Evolutionary conservation across 2,888 invertebrate species (phyloP), one percentile per base, ranked within the genome.

Genomic region (Spicauda simplicius): DNA sequence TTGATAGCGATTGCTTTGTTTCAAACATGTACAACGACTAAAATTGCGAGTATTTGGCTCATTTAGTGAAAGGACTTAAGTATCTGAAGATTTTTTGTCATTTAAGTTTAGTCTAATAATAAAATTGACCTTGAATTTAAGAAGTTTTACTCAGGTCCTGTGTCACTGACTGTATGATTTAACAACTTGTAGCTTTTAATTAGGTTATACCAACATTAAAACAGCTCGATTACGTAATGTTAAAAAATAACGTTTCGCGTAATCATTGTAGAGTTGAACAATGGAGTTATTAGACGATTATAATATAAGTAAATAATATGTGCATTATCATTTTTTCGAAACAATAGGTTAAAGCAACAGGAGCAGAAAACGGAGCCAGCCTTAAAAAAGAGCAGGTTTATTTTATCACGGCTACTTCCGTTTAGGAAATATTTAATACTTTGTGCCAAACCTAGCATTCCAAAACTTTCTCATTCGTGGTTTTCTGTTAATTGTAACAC

Each of bases 1-100:
- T 72, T 50, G 75, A 75, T 71, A 70, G 68, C 77, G 77, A 76
- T 78, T 72, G 78, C 82, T 82, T 82, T 81, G 84, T 81, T 81
- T 77, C 71, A 72, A 68, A 69, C 72, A 70, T 72, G 65, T 69
- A 72, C 71, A 37, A 48, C 70, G 70, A 79, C 74, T 77, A 73
- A 65, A 55, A 48, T 55, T 55, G 33, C 53, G 61, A 69, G 70
- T 72, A 76, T 78, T 78, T 73, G 52, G 70, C 69, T 45, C 20
- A 48, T 60, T 70, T 60, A 71, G 76, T 76, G 74, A 77, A 77
- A 73, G 77, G 77, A 73, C 71, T 52, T 37, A 37, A 63, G 53
- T 8, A 57, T 57, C 64, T 62, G 25, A 69, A 54, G 52, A 68
- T 67, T 72, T 73, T 72, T 73, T 62, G 45, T 41, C 25, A 57